Conservation (phyloP, 2,113 vertebrate species). For the Aegithalos caudatus region DNA sequence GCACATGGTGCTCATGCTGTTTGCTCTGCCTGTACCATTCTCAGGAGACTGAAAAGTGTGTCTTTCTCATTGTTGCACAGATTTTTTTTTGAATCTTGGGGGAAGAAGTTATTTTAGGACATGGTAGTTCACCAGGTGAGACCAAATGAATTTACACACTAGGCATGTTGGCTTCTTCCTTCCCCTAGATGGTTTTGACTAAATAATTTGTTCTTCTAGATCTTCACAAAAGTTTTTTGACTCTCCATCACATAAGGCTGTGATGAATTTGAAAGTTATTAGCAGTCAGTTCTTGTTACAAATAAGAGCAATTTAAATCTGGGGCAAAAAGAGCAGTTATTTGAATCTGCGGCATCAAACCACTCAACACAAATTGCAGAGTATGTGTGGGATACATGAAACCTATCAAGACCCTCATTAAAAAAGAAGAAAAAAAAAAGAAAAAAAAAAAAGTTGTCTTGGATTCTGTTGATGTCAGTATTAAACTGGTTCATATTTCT, state of each 20-base stretch:
- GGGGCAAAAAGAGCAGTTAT: neutral
- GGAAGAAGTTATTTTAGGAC: neutral
- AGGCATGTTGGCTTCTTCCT: neutral
- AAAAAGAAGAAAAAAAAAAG: neutral
- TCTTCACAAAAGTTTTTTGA: neutral
- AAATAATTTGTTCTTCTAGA: neutral
- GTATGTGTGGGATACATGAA: neutral
- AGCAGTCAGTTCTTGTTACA: neutral
- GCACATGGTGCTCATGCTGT: neutral
- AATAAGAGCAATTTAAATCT: neutral
- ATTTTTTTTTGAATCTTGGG: neutral
- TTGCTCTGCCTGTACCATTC: neutral
- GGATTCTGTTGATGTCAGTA: neutral
- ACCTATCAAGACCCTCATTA: neutral
- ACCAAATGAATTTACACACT: neutral
- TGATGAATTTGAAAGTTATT: neutral
- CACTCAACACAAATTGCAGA: neutral
- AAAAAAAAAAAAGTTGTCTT: neutral
- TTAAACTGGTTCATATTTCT: neutral
- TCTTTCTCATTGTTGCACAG: neutral
- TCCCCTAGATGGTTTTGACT: neutral
- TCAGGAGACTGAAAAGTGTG: neutral
- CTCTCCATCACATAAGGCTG: neutral
- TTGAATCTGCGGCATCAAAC: neutral
- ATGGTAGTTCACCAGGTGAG: neutral